Evolutionary conservation across 2,797 vertebrate species (phyloP), one percentile per base, ranked within the genome.

Genomic region (Thunnus albacares): DNA sequence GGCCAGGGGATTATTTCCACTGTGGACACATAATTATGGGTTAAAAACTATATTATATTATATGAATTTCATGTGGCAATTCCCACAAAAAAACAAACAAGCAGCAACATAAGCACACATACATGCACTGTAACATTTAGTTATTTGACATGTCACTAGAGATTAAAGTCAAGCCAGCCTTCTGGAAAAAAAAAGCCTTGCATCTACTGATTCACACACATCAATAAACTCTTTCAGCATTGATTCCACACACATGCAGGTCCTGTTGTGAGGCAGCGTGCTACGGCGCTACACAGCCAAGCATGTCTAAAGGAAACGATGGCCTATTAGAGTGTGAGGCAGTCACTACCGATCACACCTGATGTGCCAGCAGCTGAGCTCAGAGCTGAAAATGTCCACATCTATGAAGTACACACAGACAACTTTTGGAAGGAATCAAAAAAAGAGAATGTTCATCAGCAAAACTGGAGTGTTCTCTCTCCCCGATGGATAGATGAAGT

Each of bases 351-450:
- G 12, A 41, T 77, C 75, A 38, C 35, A 30, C 33, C 45, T 52
- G 10, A 8, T 22, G 41, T 35, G 24, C 71, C 69, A 78, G 13
- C 17, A 60, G 67, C 57, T 73, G 68, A 77, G 64, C 45, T 77
- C 68, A 66, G 71, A 72, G 65, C 66, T 69, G 71, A 51, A 45
- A 74, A 1, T n/a, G n/a, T 38, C 20, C 67, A 62, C 62, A 60
- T 15, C 41, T 13, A 33, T 12, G 10, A 60, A 64, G 22, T 28
- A 62, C 41, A 10, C 57, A 28, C 51, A 51, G 33, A 61, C 43
- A 60, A 52, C 30, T 4, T 41, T 56, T 56, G 68, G 38, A 63
- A 63, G 33, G 47, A 82, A 66, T 17, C 64, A 2, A 47, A 35
- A 58, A 35, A 68, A 20, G 38, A n/a, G 38, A 38, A 69, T 41